Percentiles rank a stretch among this genome's conserved stretches.
phyloP scores from a whole-genome alignment of 2,797 vertebrate genomes.

The Pelobates cultripes region DNA sequence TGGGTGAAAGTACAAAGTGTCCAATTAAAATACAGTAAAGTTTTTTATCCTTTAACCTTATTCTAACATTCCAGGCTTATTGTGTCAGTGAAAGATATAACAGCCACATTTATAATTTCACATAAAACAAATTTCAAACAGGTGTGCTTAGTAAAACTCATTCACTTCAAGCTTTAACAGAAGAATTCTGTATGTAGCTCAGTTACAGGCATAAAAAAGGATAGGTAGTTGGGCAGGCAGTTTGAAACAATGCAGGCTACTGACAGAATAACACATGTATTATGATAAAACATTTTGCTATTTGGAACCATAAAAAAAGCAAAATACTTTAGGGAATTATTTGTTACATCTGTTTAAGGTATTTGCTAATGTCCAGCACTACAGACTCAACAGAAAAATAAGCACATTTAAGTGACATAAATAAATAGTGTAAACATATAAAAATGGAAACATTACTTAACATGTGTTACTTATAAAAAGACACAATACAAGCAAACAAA shows the following conservation, averaged over 20 bases:
- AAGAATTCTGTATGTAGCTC: constrained; percentile 1
- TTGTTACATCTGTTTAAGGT: constrained; percentile 24
- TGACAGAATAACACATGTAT: constrained; percentile 45
- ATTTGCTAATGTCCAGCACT: not conserved
- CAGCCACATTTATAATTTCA: no score
- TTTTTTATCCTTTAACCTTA: no score
- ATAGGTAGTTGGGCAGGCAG: constrained; percentile 23
- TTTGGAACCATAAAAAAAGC: constrained; percentile 5
- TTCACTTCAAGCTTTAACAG: no score
- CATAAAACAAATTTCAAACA: no score
- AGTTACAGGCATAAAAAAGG: not conserved
- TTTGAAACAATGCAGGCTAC: constrained; percentile 29
- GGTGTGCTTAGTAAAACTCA: no score
- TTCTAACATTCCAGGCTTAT: no score
- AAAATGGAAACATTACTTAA: not conserved
- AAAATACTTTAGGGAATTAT: constrained; percentile 27
- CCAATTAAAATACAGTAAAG: no score
- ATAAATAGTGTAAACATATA: not conserved
- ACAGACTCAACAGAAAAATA: constrained; percentile 10
- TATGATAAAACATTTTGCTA: constrained; percentile 19
- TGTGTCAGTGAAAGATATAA: no score
- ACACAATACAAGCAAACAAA: constrained; percentile 9
- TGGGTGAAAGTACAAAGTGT: no score
- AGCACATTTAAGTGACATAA: not conserved
- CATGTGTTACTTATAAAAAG: constrained; percentile 1